These are phyloP conservation scores for Cryptus armator DNA, from an alignment of 2,888 invertebrate genomes.

Conservation along the genomic window DNA sequence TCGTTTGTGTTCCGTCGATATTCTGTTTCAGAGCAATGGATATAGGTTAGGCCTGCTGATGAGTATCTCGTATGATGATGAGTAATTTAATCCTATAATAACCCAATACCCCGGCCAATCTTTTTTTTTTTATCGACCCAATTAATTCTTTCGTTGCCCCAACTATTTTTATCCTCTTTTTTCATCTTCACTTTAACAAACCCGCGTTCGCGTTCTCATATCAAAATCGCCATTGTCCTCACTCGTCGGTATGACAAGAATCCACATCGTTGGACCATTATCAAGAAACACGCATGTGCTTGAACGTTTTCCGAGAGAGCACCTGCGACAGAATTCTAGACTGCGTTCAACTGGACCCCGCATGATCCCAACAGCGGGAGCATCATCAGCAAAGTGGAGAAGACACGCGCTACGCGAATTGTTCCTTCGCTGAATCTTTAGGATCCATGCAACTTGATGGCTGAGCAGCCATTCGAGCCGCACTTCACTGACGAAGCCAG, in stretches of 20 bases:
- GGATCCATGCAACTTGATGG: constrained; percentile 19
- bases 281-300: constrained; percentile 19
- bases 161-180: too few species aligned
- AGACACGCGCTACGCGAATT: constrained; percentile 13
- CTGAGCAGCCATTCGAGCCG: constrained; percentile 21
- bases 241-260: background rate
- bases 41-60: too few species aligned
- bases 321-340: constrained; percentile 30
- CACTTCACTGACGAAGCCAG: constrained; percentile 32
- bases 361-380: constrained; percentile 18
- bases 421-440: constrained; percentile 7
- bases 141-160: too few species aligned
- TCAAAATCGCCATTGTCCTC: background rate
- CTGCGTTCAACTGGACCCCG: constrained; percentile 16
- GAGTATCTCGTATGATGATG: too few species aligned
- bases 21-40: too few species aligned
- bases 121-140: too few species aligned
- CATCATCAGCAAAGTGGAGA: constrained; percentile 4
- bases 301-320: constrained; percentile 6
- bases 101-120: too few species aligned
- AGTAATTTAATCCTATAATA: too few species aligned
- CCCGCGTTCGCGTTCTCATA: background rate
- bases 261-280: background rate
- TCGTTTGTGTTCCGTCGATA: too few species aligned
- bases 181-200: background rate